Percentiles rank a stretch among this genome's conserved stretches.
These are phyloP conservation scores for Syngnathus typhle DNA, from an alignment of 2,113 vertebrate genomes.

Conservation along the genomic window DNA sequence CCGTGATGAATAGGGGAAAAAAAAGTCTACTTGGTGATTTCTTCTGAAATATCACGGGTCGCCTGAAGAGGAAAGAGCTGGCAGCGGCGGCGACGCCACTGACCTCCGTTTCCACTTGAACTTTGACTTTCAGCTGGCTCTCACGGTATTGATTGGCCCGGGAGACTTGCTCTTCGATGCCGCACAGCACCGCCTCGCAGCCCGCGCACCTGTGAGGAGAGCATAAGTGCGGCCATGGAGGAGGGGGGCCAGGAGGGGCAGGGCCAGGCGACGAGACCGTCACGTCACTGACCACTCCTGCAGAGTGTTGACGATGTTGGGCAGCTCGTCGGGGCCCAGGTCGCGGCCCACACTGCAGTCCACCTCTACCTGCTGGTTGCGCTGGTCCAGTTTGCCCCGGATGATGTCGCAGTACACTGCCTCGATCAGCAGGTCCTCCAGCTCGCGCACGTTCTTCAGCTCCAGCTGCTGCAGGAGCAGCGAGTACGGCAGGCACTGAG, in stretches of 20 bases:
- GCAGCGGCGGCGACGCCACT: conserved; percentile 33
- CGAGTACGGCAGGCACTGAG: conserved; percentile 88
- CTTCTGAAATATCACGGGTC: too few relatives aligned
- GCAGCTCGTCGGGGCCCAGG: conserved; percentile 90
- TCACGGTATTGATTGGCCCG: conserved; percentile 94
- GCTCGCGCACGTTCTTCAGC: conserved; percentile 93
- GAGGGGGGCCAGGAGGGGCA: not conserved
- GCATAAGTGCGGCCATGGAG: not conserved
- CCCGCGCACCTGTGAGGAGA: conserved; percentile 80
- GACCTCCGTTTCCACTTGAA: conserved; percentile 96
- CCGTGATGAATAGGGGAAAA: not conserved
- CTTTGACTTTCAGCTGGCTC: conserved; percentile 89
- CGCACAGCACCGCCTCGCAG: conserved; percentile 87
- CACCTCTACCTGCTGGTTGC: conserved; percentile 95
- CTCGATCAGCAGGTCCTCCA: conserved; percentile 97
- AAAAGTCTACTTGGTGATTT: conserved; percentile 17
- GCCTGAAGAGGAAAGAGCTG: not conserved
- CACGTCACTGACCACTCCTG: conserved; percentile 85
- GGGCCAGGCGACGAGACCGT: too few relatives aligned
- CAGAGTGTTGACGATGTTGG: conserved; percentile 87
- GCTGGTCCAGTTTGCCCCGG: conserved; percentile 95
- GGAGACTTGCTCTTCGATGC: conserved; percentile 92
- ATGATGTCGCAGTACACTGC: conserved; percentile 99
- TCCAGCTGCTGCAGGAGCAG: conserved; percentile 95
- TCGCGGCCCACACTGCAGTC: conserved; percentile 94